These are phyloP conservation scores for Epinephelus fuscoguttatus DNA, from an alignment of 2,113 vertebrate species.

Conservation along the genomic window DNA sequence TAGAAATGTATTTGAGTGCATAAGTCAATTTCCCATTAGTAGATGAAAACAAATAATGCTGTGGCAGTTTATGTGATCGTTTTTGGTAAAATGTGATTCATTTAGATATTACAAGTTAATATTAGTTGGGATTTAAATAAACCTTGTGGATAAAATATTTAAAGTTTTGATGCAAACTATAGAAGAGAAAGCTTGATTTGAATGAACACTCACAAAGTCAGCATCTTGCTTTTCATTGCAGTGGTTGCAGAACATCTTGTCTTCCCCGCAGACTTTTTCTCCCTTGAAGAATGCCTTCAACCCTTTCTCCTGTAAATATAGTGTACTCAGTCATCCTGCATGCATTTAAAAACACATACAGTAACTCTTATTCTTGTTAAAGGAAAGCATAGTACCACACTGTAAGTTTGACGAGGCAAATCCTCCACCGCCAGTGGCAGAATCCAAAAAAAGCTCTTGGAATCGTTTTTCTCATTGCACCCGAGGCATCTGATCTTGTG, in stretches of 20 bases:
- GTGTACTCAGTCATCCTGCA: not conserved
- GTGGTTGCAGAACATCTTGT: conserved; percentile 72
- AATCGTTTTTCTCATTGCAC: not conserved
- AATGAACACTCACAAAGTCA: conserved; percentile 62
- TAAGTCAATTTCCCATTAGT: too few species aligned
- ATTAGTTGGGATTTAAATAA: too few species aligned
- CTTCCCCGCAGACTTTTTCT: conserved; percentile 56
- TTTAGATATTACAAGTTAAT: too few species aligned
- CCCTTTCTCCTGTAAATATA: conserved; percentile 50
- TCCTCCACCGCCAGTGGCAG: conserved; percentile 67
- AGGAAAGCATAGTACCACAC: conserved; percentile 59
- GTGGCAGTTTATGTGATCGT: too few species aligned
- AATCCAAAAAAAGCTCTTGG: conserved; percentile 62
- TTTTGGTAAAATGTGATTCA: too few species aligned
- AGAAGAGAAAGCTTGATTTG: not conserved
- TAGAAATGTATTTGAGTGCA: too few species aligned
- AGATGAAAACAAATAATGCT: too few species aligned
- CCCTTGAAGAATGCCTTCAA: conserved; percentile 57
- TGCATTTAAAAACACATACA: not conserved
- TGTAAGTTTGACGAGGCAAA: conserved; percentile 6
- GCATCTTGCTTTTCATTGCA: conserved; percentile 72
- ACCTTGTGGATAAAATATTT: too few species aligned
- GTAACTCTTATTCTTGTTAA: accelerated
- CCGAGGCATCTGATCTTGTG: conserved; percentile 41
- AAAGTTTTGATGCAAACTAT: not conserved